phyloP scores from a whole-genome alignment of 2,113 vertebrate genomes.

The Pycnonotus jocosus region DNA sequence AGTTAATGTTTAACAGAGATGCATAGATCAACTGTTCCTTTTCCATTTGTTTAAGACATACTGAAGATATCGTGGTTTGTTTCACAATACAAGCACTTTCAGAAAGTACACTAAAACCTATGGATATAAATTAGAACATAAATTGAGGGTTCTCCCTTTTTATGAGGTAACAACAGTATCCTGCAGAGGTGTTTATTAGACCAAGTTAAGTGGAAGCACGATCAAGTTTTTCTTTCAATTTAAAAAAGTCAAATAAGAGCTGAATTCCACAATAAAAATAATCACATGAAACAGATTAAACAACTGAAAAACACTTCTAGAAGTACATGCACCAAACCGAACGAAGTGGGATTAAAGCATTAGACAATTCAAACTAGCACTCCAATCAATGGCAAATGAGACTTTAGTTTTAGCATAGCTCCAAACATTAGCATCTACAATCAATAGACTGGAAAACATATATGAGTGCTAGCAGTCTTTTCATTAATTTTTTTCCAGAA shows the following conservation, averaged over 20 bases:
- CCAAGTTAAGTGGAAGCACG: constrained; percentile 18
- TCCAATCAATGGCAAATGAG: background rate
- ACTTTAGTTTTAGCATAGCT: background rate
- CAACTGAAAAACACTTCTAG: background rate
- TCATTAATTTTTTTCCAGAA: background rate
- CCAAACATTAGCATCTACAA: background rate
- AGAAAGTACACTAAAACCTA: constrained; percentile 13
- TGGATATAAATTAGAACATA: constrained; percentile 50
- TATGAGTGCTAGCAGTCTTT: background rate
- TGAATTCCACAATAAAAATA: background rate
- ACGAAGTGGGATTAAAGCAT: background rate
- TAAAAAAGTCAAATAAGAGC: background rate
- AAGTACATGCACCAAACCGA: background rate
- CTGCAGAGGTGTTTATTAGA: constrained; percentile 59
- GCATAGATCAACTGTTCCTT: background rate
- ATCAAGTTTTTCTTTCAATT: background rate
- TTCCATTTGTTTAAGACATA: background rate
- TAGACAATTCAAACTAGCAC: background rate
- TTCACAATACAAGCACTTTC: constrained; percentile 20
- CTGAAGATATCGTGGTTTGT: background rate
- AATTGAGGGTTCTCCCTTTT: constrained; percentile 31
- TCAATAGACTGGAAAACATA: background rate
- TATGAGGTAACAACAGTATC: constrained; percentile 59
- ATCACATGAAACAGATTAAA: background rate
- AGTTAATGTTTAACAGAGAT: background rate